Evolutionary conservation across 92 coral and sea anemone species (phyloP).

Genomic region (Parazoanthus swiftii): DNA sequence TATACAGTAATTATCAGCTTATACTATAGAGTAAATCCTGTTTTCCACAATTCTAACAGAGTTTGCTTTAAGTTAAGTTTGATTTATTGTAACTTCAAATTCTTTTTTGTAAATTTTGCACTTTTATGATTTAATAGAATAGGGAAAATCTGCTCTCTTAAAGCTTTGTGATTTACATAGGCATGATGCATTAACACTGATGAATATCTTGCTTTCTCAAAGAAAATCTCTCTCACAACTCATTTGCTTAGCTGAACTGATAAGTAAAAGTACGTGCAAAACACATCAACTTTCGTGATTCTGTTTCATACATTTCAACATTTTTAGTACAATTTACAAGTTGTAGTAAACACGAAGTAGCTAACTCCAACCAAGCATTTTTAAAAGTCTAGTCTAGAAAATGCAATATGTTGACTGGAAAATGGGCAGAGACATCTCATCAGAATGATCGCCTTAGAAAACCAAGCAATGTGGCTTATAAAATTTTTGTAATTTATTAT

Average conservation of each 20-base stretch:
- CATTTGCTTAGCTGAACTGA: not conserved
- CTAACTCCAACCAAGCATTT: not conserved
- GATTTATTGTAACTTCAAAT: not conserved
- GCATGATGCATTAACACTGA: not conserved
- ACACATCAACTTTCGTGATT: not conserved
- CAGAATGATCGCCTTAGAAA: not conserved
- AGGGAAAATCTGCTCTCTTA: not conserved
- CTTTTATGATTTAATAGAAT: not conserved
- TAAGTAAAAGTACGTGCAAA: not conserved
- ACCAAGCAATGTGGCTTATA: not conserved
- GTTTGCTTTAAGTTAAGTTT: not conserved
- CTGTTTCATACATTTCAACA: not conserved
- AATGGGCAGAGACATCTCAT: not conserved
- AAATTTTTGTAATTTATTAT: no score
- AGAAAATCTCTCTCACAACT: not conserved
- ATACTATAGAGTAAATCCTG: not conserved
- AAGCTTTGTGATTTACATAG: not conserved
- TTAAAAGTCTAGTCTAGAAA: not conserved
- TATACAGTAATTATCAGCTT: not conserved
- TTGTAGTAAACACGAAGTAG: not conserved
- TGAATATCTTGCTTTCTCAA: conserved; percentile 10
- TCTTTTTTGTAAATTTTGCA: not conserved
- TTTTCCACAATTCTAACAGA: not conserved
- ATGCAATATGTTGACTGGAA: not conserved
- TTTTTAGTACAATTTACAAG: not conserved